A percentile compares a stretch with the other conserved stretches of the same genome.
Evolutionary conservation across 2,113 vertebrate species (phyloP).

Genomic region (Elephas maximus): DNA sequence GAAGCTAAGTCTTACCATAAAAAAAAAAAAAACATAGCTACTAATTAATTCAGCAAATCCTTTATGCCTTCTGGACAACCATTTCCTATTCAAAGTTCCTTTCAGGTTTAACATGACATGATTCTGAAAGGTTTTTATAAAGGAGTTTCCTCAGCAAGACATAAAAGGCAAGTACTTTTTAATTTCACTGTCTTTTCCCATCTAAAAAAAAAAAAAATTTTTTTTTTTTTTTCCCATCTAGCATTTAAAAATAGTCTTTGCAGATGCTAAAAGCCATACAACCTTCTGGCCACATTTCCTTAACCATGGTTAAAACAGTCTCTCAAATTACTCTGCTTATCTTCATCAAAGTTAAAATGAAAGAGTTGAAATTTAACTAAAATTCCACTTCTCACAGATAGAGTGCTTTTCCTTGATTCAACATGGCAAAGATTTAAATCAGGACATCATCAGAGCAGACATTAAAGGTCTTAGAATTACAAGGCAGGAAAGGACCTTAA

Average conservation of each 20-base stretch:
- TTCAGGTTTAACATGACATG: conserved; percentile 9
- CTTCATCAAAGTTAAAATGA: conserved; percentile 37
- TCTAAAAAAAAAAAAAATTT: not conserved
- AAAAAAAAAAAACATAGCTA: not conserved
- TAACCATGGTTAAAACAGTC: conserved; percentile 36
- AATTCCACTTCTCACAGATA: conserved; percentile 20
- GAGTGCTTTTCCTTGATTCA: conserved; percentile 37
- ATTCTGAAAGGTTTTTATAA: conserved; percentile 42
- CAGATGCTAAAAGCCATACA: not conserved
- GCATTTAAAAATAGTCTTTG: conserved; percentile 38
- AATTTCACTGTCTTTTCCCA: conserved; percentile 7
- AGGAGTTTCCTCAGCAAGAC: not conserved
- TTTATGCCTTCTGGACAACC: not conserved
- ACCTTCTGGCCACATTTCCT: not conserved
- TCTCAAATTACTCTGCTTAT: conserved; percentile 12
- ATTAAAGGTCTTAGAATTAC: conserved; percentile 41
- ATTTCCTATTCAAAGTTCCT: conserved; percentile 41
- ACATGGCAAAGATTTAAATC: conserved; percentile 36
- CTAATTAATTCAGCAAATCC: conserved; percentile 32
- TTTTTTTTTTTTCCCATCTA: not conserved
- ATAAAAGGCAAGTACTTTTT: not conserved
- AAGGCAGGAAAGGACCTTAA: conserved; percentile 53
- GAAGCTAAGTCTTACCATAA: conserved; percentile 10
- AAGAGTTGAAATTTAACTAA: conserved; percentile 34
- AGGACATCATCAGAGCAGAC: conserved; percentile 43